Percentiles rank a stretch among this genome's conserved stretches.
These are phyloP conservation scores for Cantharis lateralis DNA, from an alignment of 2,888 invertebrate genomes.

Conservation along the genomic window DNA sequence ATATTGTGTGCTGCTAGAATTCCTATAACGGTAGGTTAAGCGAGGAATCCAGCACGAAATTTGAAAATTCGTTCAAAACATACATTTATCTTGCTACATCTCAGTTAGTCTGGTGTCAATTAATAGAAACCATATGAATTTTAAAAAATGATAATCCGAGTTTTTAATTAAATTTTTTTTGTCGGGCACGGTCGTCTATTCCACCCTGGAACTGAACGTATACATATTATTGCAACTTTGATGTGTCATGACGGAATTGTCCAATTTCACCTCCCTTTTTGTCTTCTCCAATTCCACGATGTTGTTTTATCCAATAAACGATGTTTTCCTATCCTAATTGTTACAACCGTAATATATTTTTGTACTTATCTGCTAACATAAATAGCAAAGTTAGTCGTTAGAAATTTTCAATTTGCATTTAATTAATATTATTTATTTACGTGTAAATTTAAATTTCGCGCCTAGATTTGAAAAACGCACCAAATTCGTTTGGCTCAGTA, in stretches of 20 bases:
- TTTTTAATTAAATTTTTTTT: background rate
- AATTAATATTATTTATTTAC: background rate
- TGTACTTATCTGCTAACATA: background rate
- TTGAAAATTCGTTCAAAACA: background rate
- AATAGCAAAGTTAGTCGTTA: background rate
- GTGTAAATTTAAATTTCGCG: background rate
- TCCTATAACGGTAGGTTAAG: background rate
- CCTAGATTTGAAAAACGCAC: background rate
- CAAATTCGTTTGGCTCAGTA: background rate
- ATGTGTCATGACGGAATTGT: background rate
- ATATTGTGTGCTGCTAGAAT: background rate
- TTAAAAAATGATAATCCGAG: background rate
- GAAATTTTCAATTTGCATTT: background rate
- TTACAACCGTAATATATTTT: background rate
- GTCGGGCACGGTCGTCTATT: background rate
- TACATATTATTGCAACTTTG: background rate
- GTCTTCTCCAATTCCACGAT: background rate
- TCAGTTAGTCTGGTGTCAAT: background rate
- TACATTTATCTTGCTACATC: background rate
- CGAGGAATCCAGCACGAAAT: background rate
- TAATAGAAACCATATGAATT: background rate
- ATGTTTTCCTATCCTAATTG: background rate
- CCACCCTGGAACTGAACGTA: background rate
- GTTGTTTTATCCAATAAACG: background rate
- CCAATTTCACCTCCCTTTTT: background rate